These are phyloP conservation scores for Labeo calbasu DNA, from an alignment of 2,797 vertebrate genomes.

Conservation along the genomic window DNA sequence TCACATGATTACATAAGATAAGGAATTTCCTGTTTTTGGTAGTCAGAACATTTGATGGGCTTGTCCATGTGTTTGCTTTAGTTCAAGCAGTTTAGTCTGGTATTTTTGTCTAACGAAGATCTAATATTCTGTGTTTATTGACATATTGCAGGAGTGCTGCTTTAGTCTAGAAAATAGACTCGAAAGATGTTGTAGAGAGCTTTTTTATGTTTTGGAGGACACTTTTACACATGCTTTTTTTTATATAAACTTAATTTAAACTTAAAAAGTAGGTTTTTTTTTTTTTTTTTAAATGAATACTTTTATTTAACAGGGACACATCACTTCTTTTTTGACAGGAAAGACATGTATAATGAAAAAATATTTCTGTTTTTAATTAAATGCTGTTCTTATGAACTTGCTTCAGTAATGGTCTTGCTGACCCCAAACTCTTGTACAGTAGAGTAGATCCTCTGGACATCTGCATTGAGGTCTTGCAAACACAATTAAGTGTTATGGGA, in stretches of 20 bases:
- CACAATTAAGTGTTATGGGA: background rate
- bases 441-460: background rate
- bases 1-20: slow-evolving; percentile 23
- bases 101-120: slow-evolving; percentile 10
- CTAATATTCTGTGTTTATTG: background rate
- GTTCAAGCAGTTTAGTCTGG: background rate
- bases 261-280: background rate
- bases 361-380: background rate
- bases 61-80: background rate
- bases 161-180: background rate
- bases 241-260: background rate
- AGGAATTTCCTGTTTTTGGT: slow-evolving; percentile 37
- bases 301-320: background rate
- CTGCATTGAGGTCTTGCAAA: background rate
- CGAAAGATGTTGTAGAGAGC: background rate
- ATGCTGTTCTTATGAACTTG: background rate
- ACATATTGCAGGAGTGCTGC: background rate
- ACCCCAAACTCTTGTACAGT: background rate
- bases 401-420: background rate
- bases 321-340: background rate
- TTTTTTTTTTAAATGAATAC: background rate
- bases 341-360: background rate
- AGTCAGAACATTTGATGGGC: background rate
- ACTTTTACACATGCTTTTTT: no score
- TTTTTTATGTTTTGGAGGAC: background rate